These are phyloP conservation scores for Bujurquina vittata DNA, from an alignment of 2,113 vertebrate genomes.

Conservation along the genomic window DNA sequence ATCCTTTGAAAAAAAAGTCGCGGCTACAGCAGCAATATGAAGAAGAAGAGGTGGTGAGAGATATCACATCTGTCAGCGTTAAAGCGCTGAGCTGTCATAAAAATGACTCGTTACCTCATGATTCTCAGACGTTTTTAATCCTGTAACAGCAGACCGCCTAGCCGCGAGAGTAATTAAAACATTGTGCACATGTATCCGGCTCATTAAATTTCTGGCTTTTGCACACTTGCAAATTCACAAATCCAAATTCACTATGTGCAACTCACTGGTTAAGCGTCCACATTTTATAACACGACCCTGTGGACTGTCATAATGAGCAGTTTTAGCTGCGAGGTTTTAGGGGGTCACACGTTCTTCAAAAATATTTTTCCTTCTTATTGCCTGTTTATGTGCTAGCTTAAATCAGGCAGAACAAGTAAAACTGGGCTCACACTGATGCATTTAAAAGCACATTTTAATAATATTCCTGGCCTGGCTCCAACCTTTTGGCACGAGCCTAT, in stretches of 20 bases:
- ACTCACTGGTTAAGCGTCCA: not conserved
- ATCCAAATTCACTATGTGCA: not conserved
- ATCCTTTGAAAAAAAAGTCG: slow-evolving; percentile 52
- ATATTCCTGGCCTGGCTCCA: slow-evolving; percentile 46
- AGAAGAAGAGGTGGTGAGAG: slow-evolving; percentile 45
- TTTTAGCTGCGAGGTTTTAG: not conserved
- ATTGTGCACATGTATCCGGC: not conserved
- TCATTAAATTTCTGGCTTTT: not conserved
- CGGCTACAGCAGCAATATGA: slow-evolving; percentile 40
- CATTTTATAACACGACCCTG: slow-evolving; percentile 19
- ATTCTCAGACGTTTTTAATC: slow-evolving; percentile 9
- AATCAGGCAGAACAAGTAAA: slow-evolving; percentile 57
- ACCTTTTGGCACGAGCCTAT: slow-evolving; percentile 21
- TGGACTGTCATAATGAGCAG: slow-evolving; percentile 11
- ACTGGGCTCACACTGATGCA: slow-evolving; percentile 29
- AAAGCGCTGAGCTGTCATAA: slow-evolving; percentile 33
- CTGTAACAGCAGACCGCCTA: slow-evolving; percentile 10
- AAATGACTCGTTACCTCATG: slow-evolving; percentile 33
- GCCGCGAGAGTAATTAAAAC: slow-evolving; percentile 18
- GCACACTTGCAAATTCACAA: not conserved
- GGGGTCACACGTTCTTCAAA: slow-evolving; percentile 29
- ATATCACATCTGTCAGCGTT: slow-evolving; percentile 57
- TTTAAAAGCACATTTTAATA: slow-evolving; percentile 61
- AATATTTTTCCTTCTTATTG: slow-evolving; percentile 9
- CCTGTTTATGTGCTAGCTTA: slow-evolving; percentile 38